These are phyloP conservation scores for Callionymus lyra DNA, from an alignment of 2,113 vertebrate genomes.

Conservation along the genomic window DNA sequence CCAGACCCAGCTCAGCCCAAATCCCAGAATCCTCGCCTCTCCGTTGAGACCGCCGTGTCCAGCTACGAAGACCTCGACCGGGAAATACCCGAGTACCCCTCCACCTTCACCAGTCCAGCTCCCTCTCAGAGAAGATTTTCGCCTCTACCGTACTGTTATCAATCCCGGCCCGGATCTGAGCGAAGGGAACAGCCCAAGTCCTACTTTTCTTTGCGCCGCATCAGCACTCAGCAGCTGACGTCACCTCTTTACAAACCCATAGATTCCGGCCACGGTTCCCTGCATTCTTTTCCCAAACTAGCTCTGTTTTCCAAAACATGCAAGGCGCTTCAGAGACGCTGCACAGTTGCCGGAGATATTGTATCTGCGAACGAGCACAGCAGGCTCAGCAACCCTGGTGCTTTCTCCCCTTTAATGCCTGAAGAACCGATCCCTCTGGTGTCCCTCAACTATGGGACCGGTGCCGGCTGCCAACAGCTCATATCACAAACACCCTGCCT, in stretches of 20 bases:
- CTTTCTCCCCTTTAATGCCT: constrained; percentile 9
- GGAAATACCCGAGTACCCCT: constrained; percentile 46
- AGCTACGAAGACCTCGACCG: constrained; percentile 38
- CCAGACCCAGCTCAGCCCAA: neutral
- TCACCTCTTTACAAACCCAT: constrained; percentile 32
- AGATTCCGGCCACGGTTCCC: constrained; percentile 24
- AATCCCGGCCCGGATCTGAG: constrained; percentile 13
- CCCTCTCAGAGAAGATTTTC: constrained; percentile 33
- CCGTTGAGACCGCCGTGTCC: constrained; percentile 17
- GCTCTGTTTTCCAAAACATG: constrained; percentile 44
- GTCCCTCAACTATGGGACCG: constrained; percentile 40
- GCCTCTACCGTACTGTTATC: constrained; percentile 7
- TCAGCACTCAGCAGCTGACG: constrained; percentile 38
- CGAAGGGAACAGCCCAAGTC: constrained; percentile 32
- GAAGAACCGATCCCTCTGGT: constrained; percentile 32
- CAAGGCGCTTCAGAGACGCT: constrained; percentile 38
- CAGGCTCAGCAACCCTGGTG: constrained; percentile 26
- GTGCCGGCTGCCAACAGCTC: constrained; percentile 11
- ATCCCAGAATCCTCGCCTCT: constrained; percentile 5
- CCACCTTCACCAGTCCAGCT: constrained; percentile 41
- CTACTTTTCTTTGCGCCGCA: constrained; percentile 45
- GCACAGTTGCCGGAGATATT: constrained; percentile 31
- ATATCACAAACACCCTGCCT: constrained; percentile 43
- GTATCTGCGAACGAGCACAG: constrained; percentile 23
- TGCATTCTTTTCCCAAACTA: constrained; percentile 51